phyloP scores from a whole-genome alignment of 1,140 invertebrate genomes.

The Procambarus clarkii region DNA sequence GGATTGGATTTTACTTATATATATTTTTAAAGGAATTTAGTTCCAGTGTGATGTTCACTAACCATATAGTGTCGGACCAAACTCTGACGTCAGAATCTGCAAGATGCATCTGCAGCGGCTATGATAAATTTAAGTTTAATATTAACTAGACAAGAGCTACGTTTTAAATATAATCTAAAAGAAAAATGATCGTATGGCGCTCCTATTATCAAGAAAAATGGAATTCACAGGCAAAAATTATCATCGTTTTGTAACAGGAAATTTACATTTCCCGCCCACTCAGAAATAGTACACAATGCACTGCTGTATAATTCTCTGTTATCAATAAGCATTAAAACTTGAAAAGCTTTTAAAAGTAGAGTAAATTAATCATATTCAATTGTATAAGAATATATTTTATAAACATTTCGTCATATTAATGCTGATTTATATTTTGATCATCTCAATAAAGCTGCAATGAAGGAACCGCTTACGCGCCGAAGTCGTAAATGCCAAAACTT shows the following conservation, averaged over 20 bases:
- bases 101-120: constrained; percentile 10
- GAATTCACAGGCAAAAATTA: background rate
- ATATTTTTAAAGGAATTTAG: background rate
- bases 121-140: background rate
- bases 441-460: no score
- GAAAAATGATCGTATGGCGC: background rate
- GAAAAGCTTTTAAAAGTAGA: no score
- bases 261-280: constrained; percentile 10
- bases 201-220: background rate
- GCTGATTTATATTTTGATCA: no score
- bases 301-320: background rate
- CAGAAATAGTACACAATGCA: background rate
- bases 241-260: background rate
- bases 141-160: background rate
- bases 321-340: no score
- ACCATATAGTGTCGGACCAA: background rate
- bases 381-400: no score
- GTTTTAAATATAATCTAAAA: background rate
- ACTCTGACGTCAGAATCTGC: background rate
- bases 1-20: background rate
- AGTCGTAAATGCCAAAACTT: no score
- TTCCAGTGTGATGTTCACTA: background rate
- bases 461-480: no score
- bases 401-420: no score
- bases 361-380: no score